Evolutionary conservation across 2,113 vertebrate species (phyloP), one percentile per base, ranked within the genome.

Genomic region (Oreochromis niloticus): DNA sequence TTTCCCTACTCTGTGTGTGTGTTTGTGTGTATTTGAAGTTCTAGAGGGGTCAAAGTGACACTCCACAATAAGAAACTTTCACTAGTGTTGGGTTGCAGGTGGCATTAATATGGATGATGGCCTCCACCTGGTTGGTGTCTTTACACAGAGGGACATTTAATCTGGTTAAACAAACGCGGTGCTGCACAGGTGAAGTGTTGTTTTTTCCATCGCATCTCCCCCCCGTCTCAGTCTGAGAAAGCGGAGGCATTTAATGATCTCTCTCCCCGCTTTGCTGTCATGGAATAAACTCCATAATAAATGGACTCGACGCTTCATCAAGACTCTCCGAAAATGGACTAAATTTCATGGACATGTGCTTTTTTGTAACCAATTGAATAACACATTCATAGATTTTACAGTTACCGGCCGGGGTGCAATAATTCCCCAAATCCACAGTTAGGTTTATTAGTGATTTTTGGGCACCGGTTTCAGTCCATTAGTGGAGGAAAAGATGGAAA

Each of bases 61-160:
- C 81, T 73, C 32, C 12, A 11, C 41, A 57, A 93, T 94, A 89
- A 91, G 82, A 19, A 87, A 91, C 90, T 91, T 93, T 93, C 84
- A 48, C 71, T 50, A 16, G 87, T 12, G 30, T 68, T 61, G 30
- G 48, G 83, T 84, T 81, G 81, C 41, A 22, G 79, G 82, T 16
- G 3, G 84, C 19, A 85, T 92, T 90, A 92, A 85, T 85, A 73
- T 41, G 75, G 82, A 87, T 85, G 87, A 85, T 34, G 3, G 17
- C 24, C 36, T 75, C 55, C 79, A 59, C 81, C 84, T 46, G 30
- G 55, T 48, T 63, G 75, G 43, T 81, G 71, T 86, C 24, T 50
- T 83, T 87, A 61, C 56, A 83, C 83, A 39, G 34, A 36, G 50
- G 46, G 61, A 85, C 27, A 78, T 81, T 27, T 71, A 82, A 87